These are phyloP conservation scores for Periparus ater DNA, from an alignment of 2,797 vertebrate genomes.

Conservation along the genomic window DNA sequence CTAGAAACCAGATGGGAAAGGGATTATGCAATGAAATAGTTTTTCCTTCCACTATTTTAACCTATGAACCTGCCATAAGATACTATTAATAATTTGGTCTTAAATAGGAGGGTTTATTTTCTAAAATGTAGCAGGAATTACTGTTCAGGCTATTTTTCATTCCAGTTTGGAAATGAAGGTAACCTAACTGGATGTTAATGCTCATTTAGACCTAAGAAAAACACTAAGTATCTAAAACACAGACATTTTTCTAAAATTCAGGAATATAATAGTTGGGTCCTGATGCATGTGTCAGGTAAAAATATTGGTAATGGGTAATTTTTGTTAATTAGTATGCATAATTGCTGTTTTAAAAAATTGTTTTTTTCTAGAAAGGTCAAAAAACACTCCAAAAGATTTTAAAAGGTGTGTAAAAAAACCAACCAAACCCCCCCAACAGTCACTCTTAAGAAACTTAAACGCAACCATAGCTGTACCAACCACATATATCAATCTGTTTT, in stretches of 20 bases:
- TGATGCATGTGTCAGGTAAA: background rate
- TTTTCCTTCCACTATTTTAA: background rate
- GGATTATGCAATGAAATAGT: background rate
- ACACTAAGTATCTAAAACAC: background rate
- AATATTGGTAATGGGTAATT: background rate
- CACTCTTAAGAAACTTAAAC: background rate
- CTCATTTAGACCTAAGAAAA: background rate
- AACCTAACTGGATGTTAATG: background rate
- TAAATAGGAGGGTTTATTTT: background rate
- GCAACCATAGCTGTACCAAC: background rate
- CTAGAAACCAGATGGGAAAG: background rate
- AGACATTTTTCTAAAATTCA: background rate
- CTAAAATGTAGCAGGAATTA: background rate
- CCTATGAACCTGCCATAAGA: background rate
- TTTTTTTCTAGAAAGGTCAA: background rate
- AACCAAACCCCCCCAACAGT: no score
- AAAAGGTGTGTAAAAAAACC: background rate
- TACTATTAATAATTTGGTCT: background rate
- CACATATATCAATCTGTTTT: background rate
- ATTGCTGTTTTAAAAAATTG: fast-evolving
- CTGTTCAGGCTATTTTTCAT: background rate
- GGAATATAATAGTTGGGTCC: background rate
- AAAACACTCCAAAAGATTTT: background rate
- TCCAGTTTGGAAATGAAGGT: background rate
- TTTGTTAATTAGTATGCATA: background rate